Evolutionary conservation across 1,140 invertebrate genomes (phyloP), one percentile per base, ranked within the genome.

Genomic region (Goniozus legneri): DNA sequence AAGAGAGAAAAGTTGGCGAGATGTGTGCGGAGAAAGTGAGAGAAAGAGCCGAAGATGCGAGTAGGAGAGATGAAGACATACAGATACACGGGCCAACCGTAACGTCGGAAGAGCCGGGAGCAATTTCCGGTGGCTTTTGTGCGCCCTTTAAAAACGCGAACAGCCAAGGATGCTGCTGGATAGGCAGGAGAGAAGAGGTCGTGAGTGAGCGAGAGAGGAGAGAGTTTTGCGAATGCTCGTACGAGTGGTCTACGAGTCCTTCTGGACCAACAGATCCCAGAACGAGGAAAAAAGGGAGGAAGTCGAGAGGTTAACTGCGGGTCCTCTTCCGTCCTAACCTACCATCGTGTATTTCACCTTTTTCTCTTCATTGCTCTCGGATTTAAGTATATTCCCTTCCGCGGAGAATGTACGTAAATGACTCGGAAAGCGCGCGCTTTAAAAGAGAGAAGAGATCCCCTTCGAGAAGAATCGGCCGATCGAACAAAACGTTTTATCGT

Each of bases 101-200:
- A 62, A 62, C 52, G 51, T 54, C 50, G 52, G 54, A 57, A 67
- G 58, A 63, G 54, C 58, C 56, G 47, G 54, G 51, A 58, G 64
- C 62, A 68, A 67, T 67, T 66, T 67, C 65, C 62, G 64, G 48
- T 58, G 50, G 62, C 62, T 63, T 64, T 67, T 65, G 60, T 62
- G 39, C 50, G 50, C 43, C 52, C 54, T 57, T 64, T 63, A 56
- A 64, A 62, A 65, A 62, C 56, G 61, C 58, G 47, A 58, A 46
- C 50, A 55, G 40, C 46, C 44, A 43, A 50, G 35, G 43, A 52
- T 54, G 49, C 39, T 43, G 19, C 14, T 19, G 27, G 35, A 39
- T 36, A 51, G 18, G 44, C 30, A 33, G 24, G 20, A 42, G 33
- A 38, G 36, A 24, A 27, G 18, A 21, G 34, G 27, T 18, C 44